phyloP scores from a whole-genome alignment of 2,797 vertebrate species.

The Synanceia verrucosa region DNA sequence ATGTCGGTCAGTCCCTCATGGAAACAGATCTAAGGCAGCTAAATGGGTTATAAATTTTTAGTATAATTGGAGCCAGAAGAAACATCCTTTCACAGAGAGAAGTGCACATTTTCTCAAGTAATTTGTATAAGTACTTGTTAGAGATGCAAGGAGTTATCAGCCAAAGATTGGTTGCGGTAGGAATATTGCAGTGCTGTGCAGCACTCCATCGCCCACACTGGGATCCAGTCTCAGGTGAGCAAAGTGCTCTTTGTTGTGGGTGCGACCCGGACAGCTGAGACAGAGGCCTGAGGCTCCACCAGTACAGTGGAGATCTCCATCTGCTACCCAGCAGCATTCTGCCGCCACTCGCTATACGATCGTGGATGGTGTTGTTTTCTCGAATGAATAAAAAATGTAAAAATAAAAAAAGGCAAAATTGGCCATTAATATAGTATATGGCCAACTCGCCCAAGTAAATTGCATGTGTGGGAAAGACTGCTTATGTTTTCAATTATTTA shows the following conservation, averaged over 20 bases:
- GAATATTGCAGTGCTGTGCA: background rate
- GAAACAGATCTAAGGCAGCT: constrained; percentile 8
- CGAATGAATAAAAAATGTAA: background rate
- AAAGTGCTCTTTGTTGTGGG: background rate
- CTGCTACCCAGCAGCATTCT: background rate
- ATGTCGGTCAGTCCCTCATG: background rate
- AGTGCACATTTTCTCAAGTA: background rate
- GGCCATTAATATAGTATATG: background rate
- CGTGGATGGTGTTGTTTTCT: background rate
- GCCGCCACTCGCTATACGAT: background rate
- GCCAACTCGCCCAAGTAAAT: background rate
- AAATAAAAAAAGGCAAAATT: background rate
- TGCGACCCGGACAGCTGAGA: background rate
- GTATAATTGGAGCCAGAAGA: constrained; percentile 14
- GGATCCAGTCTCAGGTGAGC: background rate
- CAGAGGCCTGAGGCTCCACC: background rate
- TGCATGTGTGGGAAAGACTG: background rate
- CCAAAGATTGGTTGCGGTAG: background rate
- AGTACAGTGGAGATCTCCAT: background rate
- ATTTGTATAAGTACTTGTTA: background rate
- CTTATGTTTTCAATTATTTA: background rate
- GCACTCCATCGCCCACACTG: background rate
- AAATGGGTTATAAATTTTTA: constrained; percentile 8
- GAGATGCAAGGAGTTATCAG: background rate
- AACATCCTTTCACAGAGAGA: background rate